Base-by-base conservation (phyloP, 2,113 vertebrate species). In the Aramus guarauna region DNA sequence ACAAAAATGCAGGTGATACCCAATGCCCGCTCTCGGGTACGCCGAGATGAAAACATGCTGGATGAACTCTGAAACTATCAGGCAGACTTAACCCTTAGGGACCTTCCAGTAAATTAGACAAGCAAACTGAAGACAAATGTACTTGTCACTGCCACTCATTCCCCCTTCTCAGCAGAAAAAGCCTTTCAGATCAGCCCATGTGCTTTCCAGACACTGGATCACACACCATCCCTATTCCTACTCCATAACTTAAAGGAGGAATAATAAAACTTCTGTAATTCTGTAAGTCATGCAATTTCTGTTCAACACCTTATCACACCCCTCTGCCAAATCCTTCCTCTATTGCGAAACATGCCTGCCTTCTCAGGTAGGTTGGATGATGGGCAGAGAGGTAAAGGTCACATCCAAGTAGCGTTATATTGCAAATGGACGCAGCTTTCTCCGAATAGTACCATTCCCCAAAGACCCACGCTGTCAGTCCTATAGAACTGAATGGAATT, bases 101-200 rank as follows among this genome's bases (percentile, higher is more conserved):
- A 79, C 32, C 27, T 27, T 91, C 32, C 47, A 90, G 74, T 47
- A 85, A 77, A 74, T 69, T 55, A 73, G 53, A 67, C n/a, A 59
- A 85, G 50, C 29, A 88, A 92, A 76, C 62, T 52, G 66, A 91
- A 95, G 73, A 94, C 34, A 85, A 92, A 94, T 82, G 62, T 74
- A 95, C 66, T 94, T 89, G 69, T 94, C 69, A 72, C 34, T 8
- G 6, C 58, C 15, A 26, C 20, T 72, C 66, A 41, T 71, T 85
- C 21, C 14, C 2, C 0, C 53, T 91, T 78, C 53, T 39, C 34
- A 74, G 15, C 27, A 85, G 68, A 20, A 89, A 94, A 80, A 60
- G 24, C 22, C 7, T 68, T 72, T 89, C 34, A 48, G 30, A 52
- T 75, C 64, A 91, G 17, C 43, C 39, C 20, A 22, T 45, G 41